phyloP scores from a whole-genome alignment of 2,888 invertebrate genomes.

The Patella pellucida region DNA sequence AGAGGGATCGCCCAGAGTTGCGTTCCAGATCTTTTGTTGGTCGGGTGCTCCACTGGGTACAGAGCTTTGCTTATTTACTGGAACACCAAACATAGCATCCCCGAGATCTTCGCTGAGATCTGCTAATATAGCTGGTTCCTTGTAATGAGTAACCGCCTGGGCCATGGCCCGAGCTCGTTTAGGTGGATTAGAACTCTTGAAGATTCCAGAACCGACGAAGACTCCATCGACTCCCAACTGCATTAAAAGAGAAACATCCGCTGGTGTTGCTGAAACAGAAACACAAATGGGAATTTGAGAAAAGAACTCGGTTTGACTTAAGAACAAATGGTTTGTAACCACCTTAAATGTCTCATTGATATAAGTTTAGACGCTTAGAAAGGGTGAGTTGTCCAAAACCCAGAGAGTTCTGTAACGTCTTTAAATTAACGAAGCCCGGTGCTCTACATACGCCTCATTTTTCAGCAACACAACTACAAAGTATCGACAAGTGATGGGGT shows the following conservation, averaged over 20 bases:
- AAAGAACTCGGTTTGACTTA: not conserved
- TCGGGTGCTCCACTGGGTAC: not conserved
- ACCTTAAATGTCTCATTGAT: too few relatives aligned
- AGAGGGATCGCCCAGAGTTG: not conserved
- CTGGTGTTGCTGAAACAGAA: constrained; percentile 61
- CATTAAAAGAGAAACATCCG: constrained; percentile 67
- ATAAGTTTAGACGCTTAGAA: too few relatives aligned
- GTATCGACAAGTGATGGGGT: too few relatives aligned
- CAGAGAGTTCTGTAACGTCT: too few relatives aligned
- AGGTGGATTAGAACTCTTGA: constrained; percentile 62
- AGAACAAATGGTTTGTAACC: not conserved
- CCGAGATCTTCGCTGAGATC: constrained; percentile 63
- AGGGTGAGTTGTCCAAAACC: too few relatives aligned
- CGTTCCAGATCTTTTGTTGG: not conserved
- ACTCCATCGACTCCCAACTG: constrained; percentile 69
- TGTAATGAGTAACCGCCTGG: constrained; percentile 66
- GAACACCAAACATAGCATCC: constrained; percentile 62
- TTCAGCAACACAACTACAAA: too few relatives aligned
- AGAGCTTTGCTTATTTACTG: constrained; percentile 23
- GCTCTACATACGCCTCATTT: too few relatives aligned
- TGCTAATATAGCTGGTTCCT: constrained; percentile 59
- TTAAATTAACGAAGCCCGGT: too few relatives aligned
- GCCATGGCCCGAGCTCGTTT: constrained; percentile 65
- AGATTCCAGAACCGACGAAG: constrained; percentile 68
- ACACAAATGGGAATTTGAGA: constrained; percentile 12